A percentile compares a stretch with the other conserved stretches of the same genome.
phyloP scores from a whole-genome alignment of 2,888 invertebrate genomes.

The Ophion slaviceki region DNA sequence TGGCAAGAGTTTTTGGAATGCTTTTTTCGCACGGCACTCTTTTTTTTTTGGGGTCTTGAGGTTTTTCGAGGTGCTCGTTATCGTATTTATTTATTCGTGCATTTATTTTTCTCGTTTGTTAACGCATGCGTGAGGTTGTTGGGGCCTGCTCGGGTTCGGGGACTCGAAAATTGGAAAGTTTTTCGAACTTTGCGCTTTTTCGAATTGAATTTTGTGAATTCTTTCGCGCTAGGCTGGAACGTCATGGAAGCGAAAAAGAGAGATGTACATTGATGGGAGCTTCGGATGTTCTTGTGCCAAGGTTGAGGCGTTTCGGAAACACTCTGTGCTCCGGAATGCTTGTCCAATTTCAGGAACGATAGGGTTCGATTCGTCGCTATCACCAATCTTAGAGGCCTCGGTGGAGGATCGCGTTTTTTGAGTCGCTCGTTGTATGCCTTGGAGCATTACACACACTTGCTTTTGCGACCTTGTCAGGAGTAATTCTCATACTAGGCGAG shows the following conservation, averaged over 20 bases:
- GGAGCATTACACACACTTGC: slow-evolving; percentile 62
- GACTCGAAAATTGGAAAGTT: no score
- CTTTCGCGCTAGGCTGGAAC: no score
- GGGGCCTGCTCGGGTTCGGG: background rate
- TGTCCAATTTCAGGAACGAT: background rate
- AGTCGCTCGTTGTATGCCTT: slow-evolving; percentile 23
- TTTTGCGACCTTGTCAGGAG: slow-evolving; percentile 67
- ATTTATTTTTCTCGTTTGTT: background rate
- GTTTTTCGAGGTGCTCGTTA: background rate
- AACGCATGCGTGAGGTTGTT: background rate
- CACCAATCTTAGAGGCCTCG: background rate
- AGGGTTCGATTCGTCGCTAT: background rate
- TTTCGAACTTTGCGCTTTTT: no score
- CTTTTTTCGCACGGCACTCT: background rate
- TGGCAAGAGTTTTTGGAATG: background rate
- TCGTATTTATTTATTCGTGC: background rate
- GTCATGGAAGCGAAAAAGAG: background rate
- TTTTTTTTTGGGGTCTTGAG: background rate
- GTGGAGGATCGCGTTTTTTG: slow-evolving; percentile 2
- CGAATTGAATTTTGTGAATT: no score
- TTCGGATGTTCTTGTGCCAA: background rate
- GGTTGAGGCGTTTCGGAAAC: background rate
- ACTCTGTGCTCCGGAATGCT: background rate
- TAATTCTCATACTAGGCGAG: slow-evolving; percentile 70
- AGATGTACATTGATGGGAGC: background rate